These are phyloP conservation scores for Tetramorium simillimum DNA, from an alignment of 1,140 invertebrate species.

Conservation along the genomic window DNA sequence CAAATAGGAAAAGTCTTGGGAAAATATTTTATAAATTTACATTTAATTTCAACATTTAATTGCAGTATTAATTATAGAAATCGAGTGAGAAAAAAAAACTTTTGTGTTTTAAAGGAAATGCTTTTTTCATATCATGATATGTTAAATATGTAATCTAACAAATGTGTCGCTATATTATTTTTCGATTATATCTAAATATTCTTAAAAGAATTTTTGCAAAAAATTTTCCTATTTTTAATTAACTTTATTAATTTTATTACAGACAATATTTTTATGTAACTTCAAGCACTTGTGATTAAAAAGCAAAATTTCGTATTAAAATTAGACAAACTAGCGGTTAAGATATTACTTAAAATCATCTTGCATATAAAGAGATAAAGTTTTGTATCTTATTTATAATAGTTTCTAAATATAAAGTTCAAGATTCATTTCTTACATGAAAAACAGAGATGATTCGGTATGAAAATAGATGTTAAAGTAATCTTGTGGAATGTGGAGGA, in stretches of 20 bases:
- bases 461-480: slow-evolving; percentile 83
- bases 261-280: neutral
- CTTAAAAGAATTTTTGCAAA: neutral
- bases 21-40: neutral
- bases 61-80: neutral
- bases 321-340: neutral
- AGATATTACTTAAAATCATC: neutral
- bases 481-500: slow-evolving; percentile 79
- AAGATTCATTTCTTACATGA: slow-evolving; percentile 57
- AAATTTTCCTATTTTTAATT: neutral
- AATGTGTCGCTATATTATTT: neutral
- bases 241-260: slow-evolving; percentile 6
- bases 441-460: slow-evolving; percentile 69
- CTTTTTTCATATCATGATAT: neutral
- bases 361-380: neutral
- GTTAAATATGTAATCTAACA: neutral
- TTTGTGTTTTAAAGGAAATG: neutral
- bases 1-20: neutral
- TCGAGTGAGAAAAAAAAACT: neutral
- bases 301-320: neutral
- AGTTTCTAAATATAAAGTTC: slow-evolving; percentile 38
- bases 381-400: slow-evolving; percentile 12
- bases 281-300: neutral
- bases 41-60: neutral
- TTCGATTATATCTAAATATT: neutral